Percentiles rank a stretch among this genome's conserved stretches.
These are phyloP conservation scores for Cerastis leucographa DNA, from an alignment of 2,888 invertebrate genomes.

Conservation along the genomic window DNA sequence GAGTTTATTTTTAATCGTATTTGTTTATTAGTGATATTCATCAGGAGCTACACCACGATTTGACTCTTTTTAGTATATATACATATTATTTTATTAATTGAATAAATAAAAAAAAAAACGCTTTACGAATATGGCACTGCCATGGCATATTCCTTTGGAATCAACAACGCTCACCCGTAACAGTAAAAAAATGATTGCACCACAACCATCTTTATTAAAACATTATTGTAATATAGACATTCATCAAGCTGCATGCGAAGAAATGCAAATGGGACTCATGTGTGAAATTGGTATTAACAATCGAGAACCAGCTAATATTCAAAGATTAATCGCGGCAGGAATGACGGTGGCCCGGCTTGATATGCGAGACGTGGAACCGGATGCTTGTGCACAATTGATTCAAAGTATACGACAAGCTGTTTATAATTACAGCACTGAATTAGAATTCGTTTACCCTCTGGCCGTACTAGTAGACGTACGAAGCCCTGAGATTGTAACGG, in stretches of 20 bases:
- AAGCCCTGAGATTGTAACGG: conserved; percentile 85
- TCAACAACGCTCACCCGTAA: conserved; percentile 73
- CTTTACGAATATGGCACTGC: conserved; percentile 78
- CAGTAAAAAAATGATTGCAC: conserved; percentile 61
- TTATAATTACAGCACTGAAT: conserved; percentile 86
- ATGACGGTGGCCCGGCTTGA: conserved; percentile 88
- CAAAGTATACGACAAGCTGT: conserved; percentile 87
- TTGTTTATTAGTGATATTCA: not conserved
- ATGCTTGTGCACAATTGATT: conserved; percentile 84
- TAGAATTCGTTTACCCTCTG: conserved; percentile 88
- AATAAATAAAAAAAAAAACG: conserved; percentile 1
- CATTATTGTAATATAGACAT: conserved; percentile 82
- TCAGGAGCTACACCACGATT: conserved; percentile 1
- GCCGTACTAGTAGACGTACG: conserved; percentile 85
- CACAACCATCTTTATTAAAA: conserved; percentile 78
- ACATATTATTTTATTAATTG: not conserved
- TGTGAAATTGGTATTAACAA: conserved; percentile 85
- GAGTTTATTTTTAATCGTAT: conserved; percentile 4
- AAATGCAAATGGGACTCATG: conserved; percentile 86
- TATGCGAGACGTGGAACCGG: conserved; percentile 84
- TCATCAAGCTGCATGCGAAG: conserved; percentile 83
- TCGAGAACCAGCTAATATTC: conserved; percentile 82
- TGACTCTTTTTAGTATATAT: too few species aligned
- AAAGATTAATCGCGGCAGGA: conserved; percentile 85
- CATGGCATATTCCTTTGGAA: conserved; percentile 87